phyloP scores from a whole-genome alignment of 2,113 vertebrate genomes.

The Misgurnus anguillicaudatus region DNA sequence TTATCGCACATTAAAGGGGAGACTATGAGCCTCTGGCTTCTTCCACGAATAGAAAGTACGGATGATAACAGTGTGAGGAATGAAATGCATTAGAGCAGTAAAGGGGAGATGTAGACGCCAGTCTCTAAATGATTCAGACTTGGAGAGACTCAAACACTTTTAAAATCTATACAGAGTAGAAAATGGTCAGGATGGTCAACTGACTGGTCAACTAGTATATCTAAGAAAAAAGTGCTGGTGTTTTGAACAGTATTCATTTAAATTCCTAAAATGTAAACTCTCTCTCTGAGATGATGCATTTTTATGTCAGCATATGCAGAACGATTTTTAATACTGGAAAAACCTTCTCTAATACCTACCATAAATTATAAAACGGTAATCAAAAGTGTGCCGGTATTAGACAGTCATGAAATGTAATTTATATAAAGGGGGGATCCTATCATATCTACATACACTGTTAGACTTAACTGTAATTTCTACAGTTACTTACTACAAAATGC shows the following conservation, averaged over 20 bases:
- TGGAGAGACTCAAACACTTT: not conserved
- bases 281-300: too few species aligned
- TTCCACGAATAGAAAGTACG: not conserved
- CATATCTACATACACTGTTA: not conserved
- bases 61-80: not conserved
- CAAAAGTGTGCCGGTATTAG: not conserved
- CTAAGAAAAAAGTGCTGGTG: too few species aligned
- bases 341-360: not conserved
- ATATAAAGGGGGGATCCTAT: not conserved
- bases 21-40: not conserved
- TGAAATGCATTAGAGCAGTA: slow-evolving; percentile 5
- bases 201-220: too few species aligned
- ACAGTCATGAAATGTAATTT: not conserved
- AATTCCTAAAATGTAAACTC: too few species aligned
- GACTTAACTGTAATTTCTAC: too few species aligned
- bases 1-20: slow-evolving; percentile 26
- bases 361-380: not conserved
- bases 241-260: too few species aligned
- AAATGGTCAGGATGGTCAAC: too few species aligned
- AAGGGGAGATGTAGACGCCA: slow-evolving; percentile 16
- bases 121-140: not conserved
- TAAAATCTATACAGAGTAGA: not conserved
- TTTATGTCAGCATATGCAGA: too few species aligned
- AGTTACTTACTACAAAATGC: too few species aligned
- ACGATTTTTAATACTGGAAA: too few species aligned